Percentiles rank a stretch among this genome's conserved stretches.
phyloP scores from a whole-genome alignment of 2,797 vertebrate genomes.

The Siniperca obscura region DNA sequence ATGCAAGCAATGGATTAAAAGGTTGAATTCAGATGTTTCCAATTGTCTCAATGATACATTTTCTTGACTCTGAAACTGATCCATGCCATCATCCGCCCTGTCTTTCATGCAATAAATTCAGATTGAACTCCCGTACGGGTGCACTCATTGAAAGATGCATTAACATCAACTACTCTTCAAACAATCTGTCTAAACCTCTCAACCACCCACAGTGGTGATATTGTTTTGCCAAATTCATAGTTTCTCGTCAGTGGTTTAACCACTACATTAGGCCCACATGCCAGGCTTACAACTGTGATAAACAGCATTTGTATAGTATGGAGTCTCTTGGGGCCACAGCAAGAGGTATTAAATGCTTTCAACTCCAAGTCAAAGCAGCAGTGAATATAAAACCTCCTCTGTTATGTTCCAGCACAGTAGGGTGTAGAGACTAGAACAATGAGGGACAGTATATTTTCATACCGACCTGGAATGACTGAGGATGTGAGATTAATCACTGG shows the following conservation, averaged over 20 bases:
- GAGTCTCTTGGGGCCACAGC: slow-evolving; percentile 29
- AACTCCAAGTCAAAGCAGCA: slow-evolving; percentile 44
- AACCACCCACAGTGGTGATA: slow-evolving; percentile 26
- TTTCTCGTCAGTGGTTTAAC: slow-evolving; percentile 44
- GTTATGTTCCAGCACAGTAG: slow-evolving; percentile 47
- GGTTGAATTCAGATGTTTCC: slow-evolving; percentile 39
- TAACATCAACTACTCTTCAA: slow-evolving; percentile 29
- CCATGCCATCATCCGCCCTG: slow-evolving; percentile 2
- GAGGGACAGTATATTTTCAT: slow-evolving; percentile 53
- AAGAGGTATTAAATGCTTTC: slow-evolving; percentile 38
- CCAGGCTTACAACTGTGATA: slow-evolving; percentile 36
- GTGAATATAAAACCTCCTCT: slow-evolving; percentile 57
- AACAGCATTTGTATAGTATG: slow-evolving; percentile 38
- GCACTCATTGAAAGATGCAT: not conserved
- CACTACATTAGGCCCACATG: slow-evolving; percentile 47
- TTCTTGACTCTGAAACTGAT: slow-evolving; percentile 29
- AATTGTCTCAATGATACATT: slow-evolving; percentile 23
- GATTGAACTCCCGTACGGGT: not conserved
- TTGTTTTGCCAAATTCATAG: slow-evolving; percentile 49
- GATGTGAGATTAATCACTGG: slow-evolving; percentile 28
- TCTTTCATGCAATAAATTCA: slow-evolving; percentile 28
- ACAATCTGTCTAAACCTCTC: slow-evolving; percentile 33
- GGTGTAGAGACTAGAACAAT: slow-evolving; percentile 61
- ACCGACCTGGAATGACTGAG: slow-evolving; percentile 42
- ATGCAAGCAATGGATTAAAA: slow-evolving; percentile 16